These are phyloP conservation scores for Liolophura sinensis DNA, from an alignment of 1,140 invertebrate species.

Conservation along the genomic window DNA sequence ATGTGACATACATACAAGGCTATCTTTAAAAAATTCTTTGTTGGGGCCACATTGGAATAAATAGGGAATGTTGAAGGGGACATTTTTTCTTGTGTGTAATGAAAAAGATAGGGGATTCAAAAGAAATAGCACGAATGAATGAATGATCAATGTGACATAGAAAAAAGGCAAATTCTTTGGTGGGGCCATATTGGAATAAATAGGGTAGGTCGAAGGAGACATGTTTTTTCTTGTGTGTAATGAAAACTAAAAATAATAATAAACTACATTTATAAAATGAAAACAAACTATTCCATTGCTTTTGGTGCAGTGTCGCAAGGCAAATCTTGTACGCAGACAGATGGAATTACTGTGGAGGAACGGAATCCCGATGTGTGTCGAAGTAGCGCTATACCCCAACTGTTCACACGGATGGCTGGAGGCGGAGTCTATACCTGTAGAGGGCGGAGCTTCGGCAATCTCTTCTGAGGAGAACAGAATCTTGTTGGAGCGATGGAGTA, in stretches of 20 bases:
- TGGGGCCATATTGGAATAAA: slow-evolving; percentile 11
- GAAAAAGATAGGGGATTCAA: slow-evolving; percentile 9
- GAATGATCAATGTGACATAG: slow-evolving; percentile 7
- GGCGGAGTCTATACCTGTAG: slow-evolving; percentile 54
- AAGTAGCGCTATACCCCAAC: slow-evolving; percentile 72
- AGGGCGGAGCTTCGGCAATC: slow-evolving; percentile 59
- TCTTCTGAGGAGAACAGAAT: slow-evolving; percentile 25
- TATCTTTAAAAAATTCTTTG: slow-evolving; percentile 14
- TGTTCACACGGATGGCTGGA: slow-evolving; percentile 64
- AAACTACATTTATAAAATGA: no score
- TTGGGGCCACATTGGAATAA: slow-evolving; percentile 12
- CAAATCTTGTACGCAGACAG: slow-evolving; percentile 62
- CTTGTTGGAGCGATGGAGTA: slow-evolving; percentile 76
- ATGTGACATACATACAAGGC: slow-evolving; percentile 6
- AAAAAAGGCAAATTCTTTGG: slow-evolving; percentile 8
- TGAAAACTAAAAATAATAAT: no score
- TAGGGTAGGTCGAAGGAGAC: slow-evolving; percentile 18
- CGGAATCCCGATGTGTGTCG: slow-evolving; percentile 70
- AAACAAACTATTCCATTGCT: no score
- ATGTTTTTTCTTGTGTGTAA: slow-evolving; percentile 6
- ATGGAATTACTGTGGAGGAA: slow-evolving; percentile 65
- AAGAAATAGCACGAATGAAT: no score
- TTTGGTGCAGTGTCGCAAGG: slow-evolving; percentile 62
- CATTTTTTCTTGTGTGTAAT: slow-evolving; percentile 6
- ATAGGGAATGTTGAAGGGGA: slow-evolving; percentile 17